These are phyloP conservation scores for Kryptolebias marmoratus DNA, from an alignment of 2,113 vertebrate genomes.

Conservation along the genomic window DNA sequence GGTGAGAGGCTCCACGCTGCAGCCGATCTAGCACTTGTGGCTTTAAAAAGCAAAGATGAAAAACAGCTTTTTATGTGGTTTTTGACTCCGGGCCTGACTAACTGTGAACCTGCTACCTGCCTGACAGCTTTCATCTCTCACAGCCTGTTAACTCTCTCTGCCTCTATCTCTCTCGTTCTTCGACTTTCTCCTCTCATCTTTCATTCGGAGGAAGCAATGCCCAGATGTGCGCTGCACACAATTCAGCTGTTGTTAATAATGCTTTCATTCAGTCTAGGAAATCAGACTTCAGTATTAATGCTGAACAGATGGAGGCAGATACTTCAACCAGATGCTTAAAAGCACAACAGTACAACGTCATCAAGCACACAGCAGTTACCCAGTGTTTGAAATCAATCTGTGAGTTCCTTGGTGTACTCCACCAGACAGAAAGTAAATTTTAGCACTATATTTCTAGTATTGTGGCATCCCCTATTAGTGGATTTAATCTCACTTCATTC, in stretches of 20 bases:
- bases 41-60: constrained; percentile 20
- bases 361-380: constrained; percentile 8
- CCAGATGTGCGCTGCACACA: constrained; percentile 1
- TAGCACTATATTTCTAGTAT: no score
- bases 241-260: not conserved
- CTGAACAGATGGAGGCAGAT: constrained; percentile 51
- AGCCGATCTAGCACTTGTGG: not conserved
- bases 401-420: not conserved
- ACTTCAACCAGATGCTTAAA: constrained; percentile 50
- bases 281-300: constrained; percentile 42
- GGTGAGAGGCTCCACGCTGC: constrained; percentile 4
- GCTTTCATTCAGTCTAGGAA: constrained; percentile 16
- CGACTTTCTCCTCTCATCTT: not conserved
- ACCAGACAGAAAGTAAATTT: not conserved
- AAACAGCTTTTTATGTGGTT: constrained; percentile 26
- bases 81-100: constrained; percentile 7
- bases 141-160: constrained; percentile 6
- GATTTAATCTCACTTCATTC: no score
- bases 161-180: not conserved
- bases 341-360: constrained; percentile 21
- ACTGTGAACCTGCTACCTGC: constrained; percentile 7
- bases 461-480: no score
- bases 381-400: not conserved
- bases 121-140: constrained; percentile 26
- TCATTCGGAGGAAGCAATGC: not conserved